Percentiles rank a stretch among this genome's conserved stretches.
phyloP scores from a whole-genome alignment of 2,113 vertebrate species.

The Sterrhoptilus dennistouni region DNA sequence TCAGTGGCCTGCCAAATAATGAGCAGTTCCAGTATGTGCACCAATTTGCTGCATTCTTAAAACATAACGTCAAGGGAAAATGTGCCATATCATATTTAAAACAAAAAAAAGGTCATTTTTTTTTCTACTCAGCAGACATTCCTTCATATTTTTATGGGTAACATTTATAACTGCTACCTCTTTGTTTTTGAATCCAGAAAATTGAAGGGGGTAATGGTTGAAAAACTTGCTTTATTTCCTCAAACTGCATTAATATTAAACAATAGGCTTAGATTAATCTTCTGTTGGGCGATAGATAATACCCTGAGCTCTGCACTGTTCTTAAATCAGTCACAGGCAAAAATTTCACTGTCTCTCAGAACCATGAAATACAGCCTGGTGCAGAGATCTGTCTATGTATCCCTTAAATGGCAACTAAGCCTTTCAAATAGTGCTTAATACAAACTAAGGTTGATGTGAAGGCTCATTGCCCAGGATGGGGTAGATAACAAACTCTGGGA shows the following conservation, averaged over 20 bases:
- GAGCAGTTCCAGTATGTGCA: background rate
- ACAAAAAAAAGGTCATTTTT: background rate
- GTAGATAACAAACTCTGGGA: background rate
- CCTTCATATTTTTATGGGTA: background rate
- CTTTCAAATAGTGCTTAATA: background rate
- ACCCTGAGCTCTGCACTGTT: background rate
- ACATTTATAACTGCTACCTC: slow-evolving; percentile 15
- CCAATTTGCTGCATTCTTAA: slow-evolving; percentile 50
- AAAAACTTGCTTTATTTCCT: background rate
- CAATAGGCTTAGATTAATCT: slow-evolving; percentile 5
- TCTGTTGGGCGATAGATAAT: background rate
- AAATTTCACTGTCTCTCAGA: background rate
- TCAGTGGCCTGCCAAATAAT: slow-evolving; percentile 20
- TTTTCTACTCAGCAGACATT: slow-evolving; percentile 43
- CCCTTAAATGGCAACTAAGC: background rate
- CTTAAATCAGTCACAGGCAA: background rate
- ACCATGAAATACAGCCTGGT: background rate
- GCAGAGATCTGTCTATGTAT: background rate
- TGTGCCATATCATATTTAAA: slow-evolving; percentile 36
- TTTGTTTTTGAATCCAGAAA: background rate
- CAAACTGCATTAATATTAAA: background rate
- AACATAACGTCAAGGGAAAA: slow-evolving; percentile 34
- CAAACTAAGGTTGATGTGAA: background rate
- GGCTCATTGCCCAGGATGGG: background rate
- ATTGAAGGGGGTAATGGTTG: background rate